phyloP scores from a whole-genome alignment of 2,797 vertebrate genomes.

The Paedocypris micromegethes region DNA sequence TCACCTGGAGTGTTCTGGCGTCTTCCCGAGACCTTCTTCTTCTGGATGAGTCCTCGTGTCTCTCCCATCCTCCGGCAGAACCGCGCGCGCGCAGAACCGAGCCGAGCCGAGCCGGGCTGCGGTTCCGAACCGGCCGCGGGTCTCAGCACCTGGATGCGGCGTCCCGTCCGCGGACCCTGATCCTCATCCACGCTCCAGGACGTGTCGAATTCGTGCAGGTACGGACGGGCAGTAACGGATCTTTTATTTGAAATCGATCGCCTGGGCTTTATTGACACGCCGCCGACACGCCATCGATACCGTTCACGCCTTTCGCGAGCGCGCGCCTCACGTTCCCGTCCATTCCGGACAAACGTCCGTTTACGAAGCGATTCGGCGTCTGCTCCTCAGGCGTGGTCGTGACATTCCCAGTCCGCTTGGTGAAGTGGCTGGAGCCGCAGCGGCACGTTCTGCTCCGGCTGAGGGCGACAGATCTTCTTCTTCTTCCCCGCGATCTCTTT shows the following conservation, averaged over 20 bases:
- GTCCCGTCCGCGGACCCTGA: constrained; percentile 4
- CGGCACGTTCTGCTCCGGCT: constrained; percentile 50
- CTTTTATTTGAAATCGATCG: constrained; percentile 8
- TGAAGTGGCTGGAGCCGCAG: constrained; percentile 54
- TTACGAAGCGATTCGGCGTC: constrained; percentile 12
- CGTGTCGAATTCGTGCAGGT: not conserved
- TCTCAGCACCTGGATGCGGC: constrained; percentile 11
- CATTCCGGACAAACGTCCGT: not conserved
- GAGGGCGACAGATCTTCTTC: constrained; percentile 53
- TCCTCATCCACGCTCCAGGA: not conserved
- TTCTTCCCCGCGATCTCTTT: constrained; percentile 20
- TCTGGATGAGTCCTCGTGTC: constrained; percentile 60
- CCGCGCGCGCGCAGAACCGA: constrained; percentile 46
- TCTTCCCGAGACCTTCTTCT: constrained; percentile 61
- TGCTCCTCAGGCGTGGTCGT: constrained; percentile 31
- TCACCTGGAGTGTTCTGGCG: constrained; percentile 71
- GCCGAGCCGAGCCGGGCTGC: constrained; percentile 43
- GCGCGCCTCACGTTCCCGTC: constrained; percentile 8
- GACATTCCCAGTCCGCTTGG: constrained; percentile 41
- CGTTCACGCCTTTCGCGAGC: constrained; percentile 37
- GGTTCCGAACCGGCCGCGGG: constrained; percentile 30
- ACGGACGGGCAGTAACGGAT: not conserved
- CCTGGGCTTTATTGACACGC: constrained; percentile 23
- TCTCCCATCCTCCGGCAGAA: constrained; percentile 65
- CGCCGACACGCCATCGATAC: constrained; percentile 59